phyloP scores from a whole-genome alignment of 37 sponge, comb jelly and placozoan species.

The Bolinopsis microptera region DNA sequence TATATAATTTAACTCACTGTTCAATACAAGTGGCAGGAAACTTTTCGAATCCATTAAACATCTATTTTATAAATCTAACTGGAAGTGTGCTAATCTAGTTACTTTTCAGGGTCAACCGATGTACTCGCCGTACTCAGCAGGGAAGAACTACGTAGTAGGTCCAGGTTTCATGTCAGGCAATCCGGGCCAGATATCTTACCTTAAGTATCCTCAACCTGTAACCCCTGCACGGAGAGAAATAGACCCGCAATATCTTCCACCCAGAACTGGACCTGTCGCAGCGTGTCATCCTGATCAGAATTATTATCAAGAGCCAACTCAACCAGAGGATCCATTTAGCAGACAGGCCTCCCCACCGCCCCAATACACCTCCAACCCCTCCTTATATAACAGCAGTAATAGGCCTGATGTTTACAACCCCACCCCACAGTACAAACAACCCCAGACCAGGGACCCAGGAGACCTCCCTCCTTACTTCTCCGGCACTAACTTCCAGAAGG shows the following conservation, averaged over 20 bases:
- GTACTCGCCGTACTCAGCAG: constrained; percentile 19
- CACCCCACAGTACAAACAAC: neutral
- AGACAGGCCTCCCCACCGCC: constrained; percentile 11
- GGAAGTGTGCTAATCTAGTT: no score
- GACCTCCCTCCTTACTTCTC: constrained; percentile 22
- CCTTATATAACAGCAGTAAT: neutral
- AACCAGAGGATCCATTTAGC: neutral
- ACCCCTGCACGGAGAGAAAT: neutral
- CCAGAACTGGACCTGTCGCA: neutral
- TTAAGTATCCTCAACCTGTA: constrained; percentile 30
- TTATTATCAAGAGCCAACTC: neutral
- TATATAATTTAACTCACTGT: no score
- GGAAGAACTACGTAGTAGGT: neutral
- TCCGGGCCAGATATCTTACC: neutral
- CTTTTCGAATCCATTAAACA: no score
- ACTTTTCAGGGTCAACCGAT: neutral
- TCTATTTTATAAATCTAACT: no score
- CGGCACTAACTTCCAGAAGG: constrained; percentile 56
- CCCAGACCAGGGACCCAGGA: neutral
- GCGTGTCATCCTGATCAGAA: no score
- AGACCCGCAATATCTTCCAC: constrained; percentile 19
- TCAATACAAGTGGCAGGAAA: no score
- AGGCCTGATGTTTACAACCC: neutral
- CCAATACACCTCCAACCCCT: constrained; percentile 17
- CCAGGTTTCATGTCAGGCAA: neutral